Evolutionary conservation across 2,888 invertebrate genomes (phyloP).

Genomic region (Caenorhabditis afra): DNA sequence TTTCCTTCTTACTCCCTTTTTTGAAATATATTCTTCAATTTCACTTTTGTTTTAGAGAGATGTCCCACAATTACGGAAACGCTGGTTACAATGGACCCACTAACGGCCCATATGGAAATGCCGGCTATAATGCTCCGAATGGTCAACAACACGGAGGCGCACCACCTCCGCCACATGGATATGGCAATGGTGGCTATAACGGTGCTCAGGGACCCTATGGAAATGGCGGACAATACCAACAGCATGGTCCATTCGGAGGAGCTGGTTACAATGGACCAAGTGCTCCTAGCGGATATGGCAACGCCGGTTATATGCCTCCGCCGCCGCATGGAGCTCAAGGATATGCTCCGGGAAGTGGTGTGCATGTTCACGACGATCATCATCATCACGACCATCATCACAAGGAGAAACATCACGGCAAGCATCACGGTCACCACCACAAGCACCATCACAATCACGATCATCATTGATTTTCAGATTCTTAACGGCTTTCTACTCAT

Average conservation of each 20-base stretch:
- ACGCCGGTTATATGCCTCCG: constrained; percentile 39
- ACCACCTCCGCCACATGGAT: constrained; percentile 2
- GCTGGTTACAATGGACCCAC: constrained; percentile 47
- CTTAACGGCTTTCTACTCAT: not conserved
- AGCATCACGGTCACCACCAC: constrained; percentile 38
- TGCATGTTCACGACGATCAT: constrained; percentile 12
- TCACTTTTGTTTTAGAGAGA: constrained; percentile 12
- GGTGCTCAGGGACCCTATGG: constrained; percentile 11
- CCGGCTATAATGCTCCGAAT: constrained; percentile 43
- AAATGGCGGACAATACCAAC: constrained; percentile 27
- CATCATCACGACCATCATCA: constrained; percentile 20
- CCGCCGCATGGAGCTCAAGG: constrained; percentile 39
- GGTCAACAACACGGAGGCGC: constrained; percentile 19
- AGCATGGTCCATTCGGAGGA: constrained; percentile 35
- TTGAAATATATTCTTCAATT: not conserved
- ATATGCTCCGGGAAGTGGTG: constrained; percentile 25
- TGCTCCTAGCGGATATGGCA: constrained; percentile 27
- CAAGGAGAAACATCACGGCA: constrained; percentile 28
- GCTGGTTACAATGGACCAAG: constrained; percentile 42
- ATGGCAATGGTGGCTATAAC: constrained; percentile 41
- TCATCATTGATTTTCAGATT: constrained; percentile 10
- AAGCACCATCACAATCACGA: constrained; percentile 36
- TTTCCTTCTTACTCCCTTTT: too few species aligned
- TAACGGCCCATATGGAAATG: constrained; percentile 38
- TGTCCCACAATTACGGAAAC: constrained; percentile 58